These are phyloP conservation scores for Stigmatopora argus DNA, from an alignment of 2,113 vertebrate species.

Conservation along the genomic window DNA sequence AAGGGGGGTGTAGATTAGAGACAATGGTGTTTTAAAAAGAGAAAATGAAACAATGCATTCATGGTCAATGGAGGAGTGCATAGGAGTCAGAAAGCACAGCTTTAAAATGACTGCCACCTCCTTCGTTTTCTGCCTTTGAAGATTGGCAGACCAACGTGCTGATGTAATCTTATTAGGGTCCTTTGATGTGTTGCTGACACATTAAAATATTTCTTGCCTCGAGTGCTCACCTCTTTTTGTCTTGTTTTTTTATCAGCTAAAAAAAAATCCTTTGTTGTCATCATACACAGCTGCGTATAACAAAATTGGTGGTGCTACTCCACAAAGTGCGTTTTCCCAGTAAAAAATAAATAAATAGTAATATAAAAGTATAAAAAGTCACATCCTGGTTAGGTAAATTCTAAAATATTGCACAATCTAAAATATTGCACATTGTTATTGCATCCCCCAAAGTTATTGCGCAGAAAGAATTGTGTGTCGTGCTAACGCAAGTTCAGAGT, in stretches of 20 bases:
- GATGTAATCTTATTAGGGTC: slow-evolving; percentile 45
- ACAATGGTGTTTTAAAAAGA: slow-evolving; percentile 7
- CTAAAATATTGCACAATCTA: no score
- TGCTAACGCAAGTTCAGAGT: no score
- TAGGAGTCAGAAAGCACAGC: slow-evolving; percentile 16
- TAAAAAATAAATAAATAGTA: no score
- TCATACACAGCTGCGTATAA: no score
- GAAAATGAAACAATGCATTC: slow-evolving; percentile 1
- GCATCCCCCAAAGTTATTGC: no score
- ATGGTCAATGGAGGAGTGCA: slow-evolving; percentile 1
- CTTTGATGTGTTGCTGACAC: slow-evolving; percentile 39
- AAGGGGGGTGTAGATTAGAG: slow-evolving; percentile 19
- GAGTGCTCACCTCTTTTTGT: slow-evolving; percentile 14
- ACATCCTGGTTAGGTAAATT: no score
- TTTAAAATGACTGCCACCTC: slow-evolving; percentile 21
- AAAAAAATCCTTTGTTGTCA: no score
- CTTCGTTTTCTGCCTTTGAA: slow-evolving; percentile 10
- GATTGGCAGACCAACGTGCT: slow-evolving; percentile 39
- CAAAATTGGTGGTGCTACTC: no score
- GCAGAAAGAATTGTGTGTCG: no score
- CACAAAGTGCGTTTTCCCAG: no score
- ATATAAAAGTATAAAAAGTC: no score
- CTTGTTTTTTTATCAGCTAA: slow-evolving; percentile 15
- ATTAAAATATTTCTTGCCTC: slow-evolving; percentile 24
- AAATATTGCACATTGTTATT: no score